Percentiles rank a stretch among this genome's conserved stretches.
Conservation (phyloP, 2,888 invertebrate species). For the Chironomus riparius region DNA sequence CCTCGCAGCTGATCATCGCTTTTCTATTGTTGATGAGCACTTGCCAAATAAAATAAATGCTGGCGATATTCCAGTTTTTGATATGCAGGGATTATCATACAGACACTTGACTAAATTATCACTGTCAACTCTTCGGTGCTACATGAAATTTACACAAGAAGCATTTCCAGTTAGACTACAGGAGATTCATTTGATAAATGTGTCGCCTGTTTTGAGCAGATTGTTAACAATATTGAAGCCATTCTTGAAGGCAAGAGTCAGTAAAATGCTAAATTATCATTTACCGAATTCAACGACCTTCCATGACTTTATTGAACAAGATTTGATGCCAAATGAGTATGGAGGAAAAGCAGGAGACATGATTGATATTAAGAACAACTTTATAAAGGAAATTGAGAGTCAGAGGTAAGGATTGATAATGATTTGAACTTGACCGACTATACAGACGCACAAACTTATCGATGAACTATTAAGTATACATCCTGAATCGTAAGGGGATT, state of each 20-base stretch:
- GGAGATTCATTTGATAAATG: constrained; percentile 57
- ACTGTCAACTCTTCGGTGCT: constrained; percentile 54
- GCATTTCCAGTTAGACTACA: constrained; percentile 59
- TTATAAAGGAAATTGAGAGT: constrained; percentile 37
- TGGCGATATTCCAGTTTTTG: constrained; percentile 64
- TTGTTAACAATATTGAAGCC: constrained; percentile 53
- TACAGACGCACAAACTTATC: too few relatives aligned
- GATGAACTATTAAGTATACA: too few relatives aligned
- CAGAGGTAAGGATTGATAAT: background rate
- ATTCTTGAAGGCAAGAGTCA: constrained; percentile 56
- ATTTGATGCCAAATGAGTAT: constrained; percentile 57
- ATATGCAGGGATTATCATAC: constrained; percentile 54
- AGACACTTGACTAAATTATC: constrained; percentile 56
- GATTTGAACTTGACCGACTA: too few relatives aligned
- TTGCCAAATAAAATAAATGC: constrained; percentile 51
- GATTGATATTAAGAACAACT: constrained; percentile 50
- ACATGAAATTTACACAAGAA: constrained; percentile 65
- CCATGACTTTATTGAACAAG: constrained; percentile 53
- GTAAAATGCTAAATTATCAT: constrained; percentile 51
- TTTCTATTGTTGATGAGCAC: constrained; percentile 47
- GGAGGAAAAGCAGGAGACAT: constrained; percentile 57
- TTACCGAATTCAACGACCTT: constrained; percentile 55
- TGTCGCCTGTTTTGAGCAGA: constrained; percentile 55
- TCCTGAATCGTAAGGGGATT: too few relatives aligned
- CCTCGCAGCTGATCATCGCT: constrained; percentile 60